Base-by-base conservation (phyloP, 1,140 invertebrate genomes). In the Cydia amplana region DNA sequence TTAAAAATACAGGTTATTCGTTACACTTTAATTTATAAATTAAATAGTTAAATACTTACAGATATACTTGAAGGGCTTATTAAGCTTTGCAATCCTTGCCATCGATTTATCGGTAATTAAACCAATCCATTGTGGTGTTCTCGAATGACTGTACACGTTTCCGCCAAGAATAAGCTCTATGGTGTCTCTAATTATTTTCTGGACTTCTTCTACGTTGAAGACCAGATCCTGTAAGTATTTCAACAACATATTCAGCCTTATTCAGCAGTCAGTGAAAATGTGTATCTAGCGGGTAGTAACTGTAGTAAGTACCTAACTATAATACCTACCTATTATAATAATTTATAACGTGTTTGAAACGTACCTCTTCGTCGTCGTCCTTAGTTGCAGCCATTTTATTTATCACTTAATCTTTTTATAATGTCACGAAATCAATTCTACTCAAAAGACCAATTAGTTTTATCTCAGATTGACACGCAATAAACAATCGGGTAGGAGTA, bases 51-150 rank as follows among this genome's bases (percentile, higher is more conserved):
- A 46, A n/a, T 46, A 85, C 85, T 87, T 87, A 93, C 91, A 70
- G 6, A 93, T 90, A 74, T 92, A 93, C 79, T 93, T 93, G 74
- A 89, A 93, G 40, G 91, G 91, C 49, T 93, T 92, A 65, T 93
- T 91, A 18, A 93, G 77, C 77, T 93, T 93, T 75, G 86, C 86
- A 7, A 93, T 78, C 63, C 85, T 86, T 0, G 86, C 40, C 4
- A 93, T 32, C 4, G 87, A 91, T 75, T 91, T 93, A 67, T 93
- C 91, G 4, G 88, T 92, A 51, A 93, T 93, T 1, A 88, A 82
- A 32, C 83, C 79, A 49, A 92, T 91, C 91, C 90, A 93, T 75
- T 90, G 87, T 1, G 90, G 85, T 16, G 81, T 74, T 25, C 90
- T 78, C 0, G 90, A 86, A 74, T 92, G 87, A 73, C 91, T 93